phyloP scores from a whole-genome alignment of 1,140 invertebrate genomes.

The Atta colombica region DNA sequence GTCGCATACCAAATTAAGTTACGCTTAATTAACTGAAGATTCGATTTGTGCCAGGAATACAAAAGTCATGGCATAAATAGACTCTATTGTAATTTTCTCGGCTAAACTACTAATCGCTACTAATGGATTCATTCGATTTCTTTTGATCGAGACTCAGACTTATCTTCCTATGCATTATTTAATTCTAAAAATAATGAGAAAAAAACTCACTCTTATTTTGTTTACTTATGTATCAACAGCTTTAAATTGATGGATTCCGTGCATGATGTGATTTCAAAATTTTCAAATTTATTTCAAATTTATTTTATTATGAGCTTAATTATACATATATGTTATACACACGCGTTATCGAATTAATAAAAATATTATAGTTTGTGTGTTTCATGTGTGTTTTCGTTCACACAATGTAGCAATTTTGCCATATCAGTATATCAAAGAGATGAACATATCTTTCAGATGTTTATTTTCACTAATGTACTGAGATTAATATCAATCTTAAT shows the following conservation, averaged over 20 bases:
- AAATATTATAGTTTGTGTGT: background rate
- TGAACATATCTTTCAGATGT: background rate
- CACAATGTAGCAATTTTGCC: background rate
- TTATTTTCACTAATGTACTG: too few species aligned
- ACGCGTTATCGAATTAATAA: background rate
- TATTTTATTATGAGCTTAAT: background rate
- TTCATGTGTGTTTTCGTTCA: background rate
- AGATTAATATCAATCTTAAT: too few species aligned
- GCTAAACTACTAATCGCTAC: background rate
- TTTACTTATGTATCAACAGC: background rate
- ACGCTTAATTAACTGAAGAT: constrained; percentile 18
- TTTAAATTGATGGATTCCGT: background rate
- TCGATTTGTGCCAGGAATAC: constrained; percentile 31
- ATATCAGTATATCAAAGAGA: constrained; percentile 8
- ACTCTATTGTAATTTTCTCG: background rate
- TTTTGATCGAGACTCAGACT: background rate
- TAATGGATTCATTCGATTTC: background rate
- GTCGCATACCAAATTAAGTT: constrained; percentile 20
- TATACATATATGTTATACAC: background rate
- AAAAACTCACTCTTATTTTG: background rate
- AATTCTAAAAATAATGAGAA: background rate
- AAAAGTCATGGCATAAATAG: constrained; percentile 7
- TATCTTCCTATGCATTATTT: background rate
- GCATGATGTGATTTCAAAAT: background rate
- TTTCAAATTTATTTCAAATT: background rate